These are phyloP conservation scores for Cathartes aura DNA, from an alignment of 2,113 vertebrate genomes.

Conservation along the genomic window DNA sequence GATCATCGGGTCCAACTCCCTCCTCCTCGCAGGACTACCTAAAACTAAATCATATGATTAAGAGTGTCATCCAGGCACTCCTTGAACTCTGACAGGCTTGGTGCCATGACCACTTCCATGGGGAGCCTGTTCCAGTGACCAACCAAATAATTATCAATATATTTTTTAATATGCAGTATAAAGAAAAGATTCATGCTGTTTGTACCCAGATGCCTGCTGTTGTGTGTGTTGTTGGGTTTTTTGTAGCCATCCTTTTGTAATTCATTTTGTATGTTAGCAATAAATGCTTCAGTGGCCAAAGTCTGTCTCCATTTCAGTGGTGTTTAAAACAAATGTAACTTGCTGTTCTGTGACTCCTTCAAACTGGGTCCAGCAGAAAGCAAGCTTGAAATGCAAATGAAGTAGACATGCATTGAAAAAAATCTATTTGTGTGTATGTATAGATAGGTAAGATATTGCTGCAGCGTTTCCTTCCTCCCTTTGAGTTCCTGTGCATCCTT, in stretches of 20 bases:
- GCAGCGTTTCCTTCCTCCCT: neutral
- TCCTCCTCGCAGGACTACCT: neutral
- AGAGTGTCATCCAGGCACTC: neutral
- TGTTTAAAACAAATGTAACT: constrained; percentile 20
- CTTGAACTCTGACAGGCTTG: neutral
- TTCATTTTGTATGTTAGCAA: constrained; percentile 52
- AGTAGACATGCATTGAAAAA: neutral
- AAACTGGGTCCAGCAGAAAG: neutral
- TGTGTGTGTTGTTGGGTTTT: neutral
- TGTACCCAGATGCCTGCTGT: constrained; percentile 51
- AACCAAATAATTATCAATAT: neutral
- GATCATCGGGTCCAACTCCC: neutral
- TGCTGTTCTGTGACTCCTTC: constrained; percentile 36
- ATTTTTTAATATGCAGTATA: neutral
- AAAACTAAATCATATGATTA: neutral
- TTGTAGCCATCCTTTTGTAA: constrained; percentile 19
- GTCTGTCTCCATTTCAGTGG: constrained; percentile 54
- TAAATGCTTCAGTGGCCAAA: constrained; percentile 69
- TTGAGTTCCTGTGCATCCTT: neutral
- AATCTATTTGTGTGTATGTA: neutral
- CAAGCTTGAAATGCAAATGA: constrained; percentile 23
- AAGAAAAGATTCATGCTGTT: constrained; percentile 51
- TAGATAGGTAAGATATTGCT: neutral
- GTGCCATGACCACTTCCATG: neutral
- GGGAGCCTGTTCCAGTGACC: neutral